phyloP scores from a whole-genome alignment of 2,797 vertebrate species.

The Ara ararauna region DNA sequence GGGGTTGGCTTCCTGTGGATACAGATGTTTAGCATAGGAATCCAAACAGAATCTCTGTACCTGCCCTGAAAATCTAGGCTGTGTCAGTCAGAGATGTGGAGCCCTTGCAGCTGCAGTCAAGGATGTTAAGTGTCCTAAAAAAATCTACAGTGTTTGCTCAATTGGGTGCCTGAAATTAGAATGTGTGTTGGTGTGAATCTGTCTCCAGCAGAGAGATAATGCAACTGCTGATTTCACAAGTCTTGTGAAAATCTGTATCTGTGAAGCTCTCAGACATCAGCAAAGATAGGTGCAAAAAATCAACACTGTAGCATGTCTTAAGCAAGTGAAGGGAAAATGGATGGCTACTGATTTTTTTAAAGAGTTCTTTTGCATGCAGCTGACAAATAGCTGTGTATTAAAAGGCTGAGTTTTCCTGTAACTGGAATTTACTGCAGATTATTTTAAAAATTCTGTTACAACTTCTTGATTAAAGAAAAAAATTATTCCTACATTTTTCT shows the following conservation, averaged over 20 bases:
- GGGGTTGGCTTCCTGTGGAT: background rate
- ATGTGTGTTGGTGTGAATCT: background rate
- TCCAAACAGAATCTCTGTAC: background rate
- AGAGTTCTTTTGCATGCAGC: background rate
- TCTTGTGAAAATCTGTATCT: slow-evolving; percentile 15
- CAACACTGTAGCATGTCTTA: background rate
- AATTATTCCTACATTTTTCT: background rate
- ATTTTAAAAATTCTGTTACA: background rate
- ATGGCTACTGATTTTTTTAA: background rate
- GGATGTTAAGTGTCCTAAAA: background rate
- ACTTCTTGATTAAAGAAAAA: background rate
- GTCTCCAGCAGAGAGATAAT: background rate
- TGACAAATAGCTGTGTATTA: background rate
- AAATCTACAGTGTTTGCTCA: background rate
- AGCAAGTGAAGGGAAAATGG: background rate
- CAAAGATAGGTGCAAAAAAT: background rate
- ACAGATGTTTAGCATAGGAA: background rate
- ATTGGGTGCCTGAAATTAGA: background rate
- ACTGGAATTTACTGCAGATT: background rate
- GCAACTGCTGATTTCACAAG: slow-evolving; percentile 6
- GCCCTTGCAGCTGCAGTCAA: background rate
- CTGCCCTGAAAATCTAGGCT: background rate
- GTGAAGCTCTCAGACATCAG: background rate
- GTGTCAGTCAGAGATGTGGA: background rate
- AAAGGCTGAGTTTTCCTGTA: background rate